phyloP scores from a whole-genome alignment of 2,888 invertebrate genomes.

The Cabera pusaria region DNA sequence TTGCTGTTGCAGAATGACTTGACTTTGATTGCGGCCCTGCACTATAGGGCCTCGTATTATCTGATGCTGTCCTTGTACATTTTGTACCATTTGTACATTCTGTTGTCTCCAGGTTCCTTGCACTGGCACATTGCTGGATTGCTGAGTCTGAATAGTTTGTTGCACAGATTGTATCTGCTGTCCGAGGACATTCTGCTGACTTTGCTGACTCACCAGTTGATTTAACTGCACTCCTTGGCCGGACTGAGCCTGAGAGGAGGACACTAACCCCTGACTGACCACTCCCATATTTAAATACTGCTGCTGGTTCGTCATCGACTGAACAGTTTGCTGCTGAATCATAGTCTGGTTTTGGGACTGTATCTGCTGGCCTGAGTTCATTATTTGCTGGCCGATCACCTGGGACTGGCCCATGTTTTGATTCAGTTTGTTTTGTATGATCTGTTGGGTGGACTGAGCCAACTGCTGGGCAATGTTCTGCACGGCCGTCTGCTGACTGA shows the following conservation, averaged over 20 bases:
- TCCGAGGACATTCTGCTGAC: conserved; percentile 64
- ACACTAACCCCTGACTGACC: conserved; percentile 66
- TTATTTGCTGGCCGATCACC: conserved; percentile 69
- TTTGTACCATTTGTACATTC: conserved; percentile 78
- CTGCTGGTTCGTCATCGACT: conserved; percentile 68
- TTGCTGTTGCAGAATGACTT: conserved; percentile 82
- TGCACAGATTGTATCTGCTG: conserved; percentile 81
- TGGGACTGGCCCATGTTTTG: conserved; percentile 71
- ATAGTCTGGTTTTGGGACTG: conserved; percentile 65
- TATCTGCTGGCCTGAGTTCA: conserved; percentile 78
- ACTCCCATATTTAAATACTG: conserved; percentile 76
- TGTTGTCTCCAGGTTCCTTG: conserved; percentile 77
- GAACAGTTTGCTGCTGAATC: conserved; percentile 73
- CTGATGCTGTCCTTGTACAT: conserved; percentile 80
- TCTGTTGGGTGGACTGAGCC: conserved; percentile 72
- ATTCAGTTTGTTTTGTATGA: conserved; percentile 74
- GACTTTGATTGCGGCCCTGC: conserved; percentile 73
- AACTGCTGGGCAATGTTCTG: conserved; percentile 76
- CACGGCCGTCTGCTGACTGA: conserved; percentile 73
- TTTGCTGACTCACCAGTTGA: conserved; percentile 67
- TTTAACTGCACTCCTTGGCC: conserved; percentile 68
- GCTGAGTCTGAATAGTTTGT: conserved; percentile 69
- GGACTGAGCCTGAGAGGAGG: conserved; percentile 65
- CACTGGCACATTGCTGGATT: conserved; percentile 58
- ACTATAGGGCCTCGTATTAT: conserved; percentile 74